Conservation (phyloP, 2,888 invertebrate genomes). For the Sarcophaga subvicina region DNA sequence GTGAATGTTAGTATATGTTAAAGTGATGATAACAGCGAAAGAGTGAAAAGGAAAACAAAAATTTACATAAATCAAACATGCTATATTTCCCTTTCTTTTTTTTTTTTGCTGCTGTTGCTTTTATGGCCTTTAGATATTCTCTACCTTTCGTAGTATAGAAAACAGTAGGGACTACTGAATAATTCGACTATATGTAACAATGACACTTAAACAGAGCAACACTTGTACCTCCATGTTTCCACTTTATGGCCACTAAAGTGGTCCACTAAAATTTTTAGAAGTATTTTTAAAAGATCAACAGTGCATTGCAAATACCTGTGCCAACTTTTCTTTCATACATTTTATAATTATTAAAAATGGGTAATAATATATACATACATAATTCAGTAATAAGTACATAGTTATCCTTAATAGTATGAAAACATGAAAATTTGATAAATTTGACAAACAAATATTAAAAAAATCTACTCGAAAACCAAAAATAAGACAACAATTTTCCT, state of each 20-base stretch:
- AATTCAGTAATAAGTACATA: too few species aligned
- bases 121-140: constrained; percentile 24
- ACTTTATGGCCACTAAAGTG: constrained; percentile 30
- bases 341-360: neutral
- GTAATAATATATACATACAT: too few species aligned
- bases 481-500: too few species aligned
- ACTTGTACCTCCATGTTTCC: neutral
- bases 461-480: too few species aligned
- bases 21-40: constrained; percentile 40
- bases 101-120: constrained; percentile 11
- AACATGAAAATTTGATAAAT: too few species aligned
- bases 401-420: too few species aligned
- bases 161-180: neutral
- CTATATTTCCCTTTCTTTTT: constrained; percentile 2
- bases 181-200: neutral
- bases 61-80: constrained; percentile 59
- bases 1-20: constrained; percentile 33
- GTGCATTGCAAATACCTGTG: neutral
- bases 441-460: neutral
- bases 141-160: constrained; percentile 22
- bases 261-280: neutral
- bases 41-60: constrained; percentile 42
- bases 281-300: neutral
- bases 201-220: neutral
- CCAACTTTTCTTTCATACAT: neutral